Percentiles rank a stretch among this genome's conserved stretches.
Evolutionary conservation across 2,888 invertebrate species (phyloP).

Genomic region (Marasmarcha lunaedactyla): DNA sequence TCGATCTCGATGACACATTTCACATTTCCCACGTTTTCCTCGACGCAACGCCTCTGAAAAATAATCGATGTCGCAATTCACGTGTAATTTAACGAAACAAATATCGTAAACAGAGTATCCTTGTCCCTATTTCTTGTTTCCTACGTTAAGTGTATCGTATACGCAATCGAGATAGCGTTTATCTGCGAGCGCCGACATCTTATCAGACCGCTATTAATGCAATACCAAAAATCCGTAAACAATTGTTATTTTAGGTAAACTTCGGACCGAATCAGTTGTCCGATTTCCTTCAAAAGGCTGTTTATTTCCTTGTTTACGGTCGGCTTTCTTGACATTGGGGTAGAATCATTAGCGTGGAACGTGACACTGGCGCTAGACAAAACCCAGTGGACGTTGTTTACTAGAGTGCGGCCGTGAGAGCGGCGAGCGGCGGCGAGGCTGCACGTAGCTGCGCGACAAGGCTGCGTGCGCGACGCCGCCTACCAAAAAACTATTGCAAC

Average conservation of each 20-base stretch:
- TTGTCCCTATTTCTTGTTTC: conserved; percentile 64
- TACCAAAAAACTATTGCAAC: conserved; percentile 47
- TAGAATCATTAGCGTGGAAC: neutral
- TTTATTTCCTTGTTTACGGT: conserved; percentile 2
- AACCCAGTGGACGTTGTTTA: conserved; percentile 36
- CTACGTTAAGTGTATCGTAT: conserved; percentile 41
- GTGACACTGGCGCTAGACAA: neutral
- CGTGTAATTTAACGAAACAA: conserved; percentile 52
- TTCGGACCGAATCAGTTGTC: conserved; percentile 32
- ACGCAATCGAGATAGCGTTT: conserved; percentile 53
- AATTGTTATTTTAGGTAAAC: conserved; percentile 32
- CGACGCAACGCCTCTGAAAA: conserved; percentile 4
- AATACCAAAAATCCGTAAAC: conserved; percentile 38
- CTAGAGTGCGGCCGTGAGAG: conserved; percentile 42
- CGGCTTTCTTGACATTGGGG: neutral
- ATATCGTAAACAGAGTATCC: conserved; percentile 47
- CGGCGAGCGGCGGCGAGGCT: conserved; percentile 48
- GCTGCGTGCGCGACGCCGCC: conserved; percentile 21
- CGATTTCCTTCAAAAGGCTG: conserved; percentile 11
- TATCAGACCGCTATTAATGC: conserved; percentile 47
- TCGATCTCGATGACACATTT: conserved; percentile 49
- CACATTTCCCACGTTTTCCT: conserved; percentile 22
- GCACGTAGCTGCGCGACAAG: conserved; percentile 49
- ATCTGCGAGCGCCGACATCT: conserved; percentile 45
- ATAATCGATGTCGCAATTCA: conserved; percentile 39